phyloP scores from a whole-genome alignment of 2,888 invertebrate species.

The Suillia variegata region DNA sequence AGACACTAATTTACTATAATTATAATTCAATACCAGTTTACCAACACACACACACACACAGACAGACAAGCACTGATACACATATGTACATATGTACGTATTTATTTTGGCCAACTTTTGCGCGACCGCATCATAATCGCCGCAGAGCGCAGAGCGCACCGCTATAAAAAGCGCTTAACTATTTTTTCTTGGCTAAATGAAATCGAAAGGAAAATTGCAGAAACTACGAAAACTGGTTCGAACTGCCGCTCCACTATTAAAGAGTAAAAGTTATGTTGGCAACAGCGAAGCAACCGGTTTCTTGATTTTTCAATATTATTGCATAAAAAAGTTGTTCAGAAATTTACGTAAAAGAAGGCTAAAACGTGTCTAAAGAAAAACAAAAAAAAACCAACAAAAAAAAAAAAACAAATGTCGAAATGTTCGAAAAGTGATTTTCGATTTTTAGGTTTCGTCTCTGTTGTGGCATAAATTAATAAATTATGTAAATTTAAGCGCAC shows the following conservation, averaged over 20 bases:
- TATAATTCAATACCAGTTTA: too few species aligned
- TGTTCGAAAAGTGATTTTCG: not conserved
- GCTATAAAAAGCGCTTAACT: not conserved
- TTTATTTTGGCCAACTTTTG: too few species aligned
- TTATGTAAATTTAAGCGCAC: constrained; percentile 22
- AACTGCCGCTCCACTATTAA: too few species aligned
- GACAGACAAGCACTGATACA: too few species aligned
- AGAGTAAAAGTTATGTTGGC: constrained; percentile 29
- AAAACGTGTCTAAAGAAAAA: not conserved
- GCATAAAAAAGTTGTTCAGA: constrained; percentile 11
- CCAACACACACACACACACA: too few species aligned
- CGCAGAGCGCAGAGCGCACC: not conserved
- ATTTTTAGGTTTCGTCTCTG: constrained; percentile 8
- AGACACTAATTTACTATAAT: not conserved
- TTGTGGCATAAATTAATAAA: not conserved
- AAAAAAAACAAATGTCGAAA: too few species aligned
- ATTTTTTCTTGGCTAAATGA: too few species aligned
- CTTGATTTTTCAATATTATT: constrained; percentile 8
- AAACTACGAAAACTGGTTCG: constrained; percentile 36
- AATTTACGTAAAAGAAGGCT: not conserved
- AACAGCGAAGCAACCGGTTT: constrained; percentile 9
- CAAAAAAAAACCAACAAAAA: too few species aligned
- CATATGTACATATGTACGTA: too few species aligned
- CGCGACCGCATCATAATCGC: not conserved
- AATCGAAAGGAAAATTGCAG: constrained; percentile 45